Conservation (phyloP, 2,888 invertebrate species). For the Sisyra nigra region DNA sequence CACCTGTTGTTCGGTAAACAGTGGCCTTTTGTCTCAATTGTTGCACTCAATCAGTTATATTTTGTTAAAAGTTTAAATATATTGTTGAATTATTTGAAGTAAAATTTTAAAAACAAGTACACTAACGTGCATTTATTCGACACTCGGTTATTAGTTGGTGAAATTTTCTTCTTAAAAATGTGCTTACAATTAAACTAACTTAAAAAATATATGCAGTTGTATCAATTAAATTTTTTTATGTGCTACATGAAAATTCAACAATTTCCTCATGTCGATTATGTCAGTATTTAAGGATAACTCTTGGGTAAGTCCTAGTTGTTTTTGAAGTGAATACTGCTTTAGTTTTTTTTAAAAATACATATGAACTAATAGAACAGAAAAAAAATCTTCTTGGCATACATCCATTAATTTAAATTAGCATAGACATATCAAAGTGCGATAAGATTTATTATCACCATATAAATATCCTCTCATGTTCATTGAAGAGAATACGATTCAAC, state of each 20-base stretch:
- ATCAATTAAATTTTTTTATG: no score
- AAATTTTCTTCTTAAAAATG: neutral
- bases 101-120: no score
- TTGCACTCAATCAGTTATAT: neutral
- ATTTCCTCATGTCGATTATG: constrained; percentile 17
- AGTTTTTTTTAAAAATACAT: neutral
- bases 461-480: no score
- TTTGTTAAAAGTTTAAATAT: neutral
- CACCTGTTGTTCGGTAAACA: constrained; percentile 9
- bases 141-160: neutral
- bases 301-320: constrained; percentile 30
- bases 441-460: no score
- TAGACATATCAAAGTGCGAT: no score
- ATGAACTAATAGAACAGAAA: neutral
- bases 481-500: no score
- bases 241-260: neutral
- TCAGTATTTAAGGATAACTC: constrained; percentile 41
- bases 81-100: no score
- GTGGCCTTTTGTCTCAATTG: neutral
- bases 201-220: no score
- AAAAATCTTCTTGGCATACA: neutral
- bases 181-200: no score
- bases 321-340: neutral
- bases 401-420: no score
- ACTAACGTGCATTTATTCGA: neutral